Base-by-base conservation (phyloP, 1,140 invertebrate genomes). In the Microplitis demolitor region DNA sequence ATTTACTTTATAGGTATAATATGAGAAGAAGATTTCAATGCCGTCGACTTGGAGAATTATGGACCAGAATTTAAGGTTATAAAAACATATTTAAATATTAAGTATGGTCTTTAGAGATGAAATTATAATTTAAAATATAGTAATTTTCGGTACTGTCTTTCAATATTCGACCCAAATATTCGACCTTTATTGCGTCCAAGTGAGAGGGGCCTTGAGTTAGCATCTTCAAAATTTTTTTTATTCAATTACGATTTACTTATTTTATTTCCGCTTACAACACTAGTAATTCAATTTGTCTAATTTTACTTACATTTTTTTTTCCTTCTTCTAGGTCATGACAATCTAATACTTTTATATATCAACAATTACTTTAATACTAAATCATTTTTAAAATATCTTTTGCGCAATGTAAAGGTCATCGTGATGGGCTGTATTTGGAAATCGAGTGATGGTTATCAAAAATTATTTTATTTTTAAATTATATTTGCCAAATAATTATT, bases 21-120 rank as follows among this genome's bases (percentile, higher is more conserved):
- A 16, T 35, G 13, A 35, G 16, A 45, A 35, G 53, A 53, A 31
- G 45, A 37, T 60, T 58, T 69, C 68, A 69, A 69, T 69, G 68
- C 68, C 68, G 45, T 24, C 68, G 37, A 61, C 56, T 69, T 69
- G 39, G 16, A 60, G 13, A 33, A 45, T 34, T 33, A 14, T 6
- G 14, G 6, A 2, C 13, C 14, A 34, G n/a, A 24, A 24, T 24
- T 1, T 24, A 24, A 24, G 24, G 2, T 24, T 24, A 24, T 24
- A 24, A 24, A 24, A 24, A 24, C 24, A 24, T 24, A 24, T 1
- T 24, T 24, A 24, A 24, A 24, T 24, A 0, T 24, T 24, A 24
- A 24, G 24, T 24, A 24, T 24, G 24, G 24, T 0, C n/a, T n/a
- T 24, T 1, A 24, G 24, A 24, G 24, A 24, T 24, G 24, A 24